phyloP scores from a whole-genome alignment of 2,113 vertebrate genomes.

The Agelaius phoeniceus region DNA sequence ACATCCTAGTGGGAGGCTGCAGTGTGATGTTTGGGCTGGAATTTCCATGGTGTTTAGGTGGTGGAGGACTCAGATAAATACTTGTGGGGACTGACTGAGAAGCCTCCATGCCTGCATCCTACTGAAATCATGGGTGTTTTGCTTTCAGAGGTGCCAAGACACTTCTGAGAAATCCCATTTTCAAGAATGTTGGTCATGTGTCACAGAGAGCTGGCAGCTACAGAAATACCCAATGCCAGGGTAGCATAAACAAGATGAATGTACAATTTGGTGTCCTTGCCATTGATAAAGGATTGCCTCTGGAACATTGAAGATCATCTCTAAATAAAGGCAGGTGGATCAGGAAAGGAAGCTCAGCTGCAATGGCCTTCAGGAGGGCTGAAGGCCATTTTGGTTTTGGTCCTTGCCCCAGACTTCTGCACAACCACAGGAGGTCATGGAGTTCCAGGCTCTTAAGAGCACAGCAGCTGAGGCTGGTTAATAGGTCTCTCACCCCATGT shows the following conservation, averaged over 20 bases:
- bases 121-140: neutral
- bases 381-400: neutral
- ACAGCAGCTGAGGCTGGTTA: neutral
- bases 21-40: neutral
- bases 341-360: neutral
- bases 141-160: neutral
- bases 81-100: neutral
- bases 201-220: neutral
- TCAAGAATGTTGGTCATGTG: neutral
- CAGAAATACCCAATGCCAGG: neutral
- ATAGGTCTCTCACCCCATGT: neutral
- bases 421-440: neutral
- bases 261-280: neutral
- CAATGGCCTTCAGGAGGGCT: neutral
- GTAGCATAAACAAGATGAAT: neutral
- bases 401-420: neutral
- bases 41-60: slow-evolving; percentile 5
- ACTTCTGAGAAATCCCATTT: neutral
- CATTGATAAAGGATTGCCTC: neutral
- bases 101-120: neutral
- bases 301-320: neutral
- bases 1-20: neutral
- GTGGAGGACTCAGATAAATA: neutral
- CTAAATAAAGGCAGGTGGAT: neutral
- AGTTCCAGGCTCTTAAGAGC: neutral